Percentiles rank a stretch among this genome's conserved stretches.
These are phyloP conservation scores for Pavo muticus DNA, from an alignment of 2,113 vertebrate species.

Conservation along the genomic window DNA sequence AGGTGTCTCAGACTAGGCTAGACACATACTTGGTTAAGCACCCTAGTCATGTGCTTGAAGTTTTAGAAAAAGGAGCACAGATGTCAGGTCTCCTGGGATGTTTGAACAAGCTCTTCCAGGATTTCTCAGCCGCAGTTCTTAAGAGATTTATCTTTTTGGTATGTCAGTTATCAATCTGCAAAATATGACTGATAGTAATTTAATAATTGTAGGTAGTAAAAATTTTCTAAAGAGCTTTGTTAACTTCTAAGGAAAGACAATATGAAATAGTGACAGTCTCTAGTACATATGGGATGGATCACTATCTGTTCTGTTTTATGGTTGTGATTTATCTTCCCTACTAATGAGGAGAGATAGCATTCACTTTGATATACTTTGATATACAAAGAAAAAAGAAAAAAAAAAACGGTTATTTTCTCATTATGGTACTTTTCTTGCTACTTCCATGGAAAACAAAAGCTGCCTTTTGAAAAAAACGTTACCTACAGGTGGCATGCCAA, in stretches of 20 bases:
- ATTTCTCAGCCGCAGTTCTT: not conserved
- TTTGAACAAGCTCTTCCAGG: constrained; percentile 5
- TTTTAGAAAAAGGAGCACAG: not conserved
- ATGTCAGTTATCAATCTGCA: constrained; percentile 7
- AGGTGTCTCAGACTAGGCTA: not conserved
- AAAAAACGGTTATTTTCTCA: not conserved
- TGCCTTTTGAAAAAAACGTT: not conserved
- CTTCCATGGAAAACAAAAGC: not conserved
- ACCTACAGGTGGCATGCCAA: not conserved
- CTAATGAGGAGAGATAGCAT: constrained; percentile 14
- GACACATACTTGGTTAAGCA: not conserved
- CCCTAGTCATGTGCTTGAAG: not conserved
- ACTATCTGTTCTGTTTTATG: not conserved
- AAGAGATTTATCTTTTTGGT: not conserved
- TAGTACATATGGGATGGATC: not conserved
- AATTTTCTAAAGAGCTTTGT: not conserved
- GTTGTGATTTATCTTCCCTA: not conserved
- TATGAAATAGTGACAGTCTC: not conserved
- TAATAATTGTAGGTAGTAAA: not conserved
- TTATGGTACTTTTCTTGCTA: not conserved
- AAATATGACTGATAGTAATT: not conserved
- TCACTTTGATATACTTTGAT: not conserved
- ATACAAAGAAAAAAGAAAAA: not conserved
- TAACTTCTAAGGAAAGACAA: constrained; percentile 27
- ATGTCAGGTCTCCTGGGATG: not conserved